Evolutionary conservation across 1,140 invertebrate species (phyloP).

Genomic region (Tribolium madens): DNA sequence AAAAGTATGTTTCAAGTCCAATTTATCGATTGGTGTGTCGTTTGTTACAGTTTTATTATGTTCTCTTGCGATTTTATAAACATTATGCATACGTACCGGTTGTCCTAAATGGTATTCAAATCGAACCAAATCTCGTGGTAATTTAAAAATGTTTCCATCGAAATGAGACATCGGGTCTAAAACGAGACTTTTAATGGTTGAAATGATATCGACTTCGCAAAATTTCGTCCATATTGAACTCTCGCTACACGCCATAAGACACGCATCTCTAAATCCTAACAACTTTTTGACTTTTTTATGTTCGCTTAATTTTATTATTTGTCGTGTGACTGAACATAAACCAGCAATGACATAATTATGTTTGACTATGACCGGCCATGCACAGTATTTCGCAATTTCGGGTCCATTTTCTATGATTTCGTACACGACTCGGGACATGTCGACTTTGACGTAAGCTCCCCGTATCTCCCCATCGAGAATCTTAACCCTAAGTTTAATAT

Average conservation of each 20-base stretch:
- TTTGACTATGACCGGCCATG: constrained; percentile 72
- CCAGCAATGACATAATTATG: constrained; percentile 76
- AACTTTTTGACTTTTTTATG: constrained; percentile 68
- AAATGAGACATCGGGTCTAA: constrained; percentile 40
- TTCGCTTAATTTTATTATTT: constrained; percentile 70
- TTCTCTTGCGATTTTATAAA: constrained; percentile 80
- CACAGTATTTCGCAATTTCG: constrained; percentile 66
- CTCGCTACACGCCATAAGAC: constrained; percentile 85
- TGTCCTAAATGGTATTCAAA: constrained; percentile 90
- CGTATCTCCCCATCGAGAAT: background rate
- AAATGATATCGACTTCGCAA: constrained; percentile 86
- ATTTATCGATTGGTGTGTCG: constrained; percentile 67
- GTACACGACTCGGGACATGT: background rate
- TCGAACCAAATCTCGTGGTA: constrained; percentile 76
- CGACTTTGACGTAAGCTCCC: background rate
- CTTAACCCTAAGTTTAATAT: constrained; percentile 49
- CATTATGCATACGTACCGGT: constrained; percentile 88
- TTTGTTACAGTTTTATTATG: constrained; percentile 68
- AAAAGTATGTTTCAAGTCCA: constrained; percentile 77
- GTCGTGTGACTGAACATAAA: constrained; percentile 71
- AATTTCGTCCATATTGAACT: constrained; percentile 92
- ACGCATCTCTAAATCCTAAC: constrained; percentile 82
- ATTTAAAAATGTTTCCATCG: constrained; percentile 48
- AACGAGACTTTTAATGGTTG: constrained; percentile 67
- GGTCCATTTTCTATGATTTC: constrained; percentile 49